These are phyloP conservation scores for Megaleporinus macrocephalus DNA, from an alignment of 2,113 vertebrate species.

Conservation along the genomic window DNA sequence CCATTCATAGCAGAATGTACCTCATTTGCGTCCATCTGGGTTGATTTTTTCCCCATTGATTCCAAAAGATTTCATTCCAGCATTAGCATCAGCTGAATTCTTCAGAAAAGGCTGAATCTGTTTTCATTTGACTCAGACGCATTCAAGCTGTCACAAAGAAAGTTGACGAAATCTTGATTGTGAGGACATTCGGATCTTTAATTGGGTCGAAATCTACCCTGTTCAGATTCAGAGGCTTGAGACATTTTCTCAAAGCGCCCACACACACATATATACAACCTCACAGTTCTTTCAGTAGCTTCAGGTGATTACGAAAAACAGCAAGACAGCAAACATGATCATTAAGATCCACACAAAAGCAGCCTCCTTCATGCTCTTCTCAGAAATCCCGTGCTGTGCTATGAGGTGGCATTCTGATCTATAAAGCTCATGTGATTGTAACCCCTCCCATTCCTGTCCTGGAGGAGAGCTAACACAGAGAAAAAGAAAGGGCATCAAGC, in stretches of 20 bases:
- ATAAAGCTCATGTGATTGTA: constrained; percentile 21
- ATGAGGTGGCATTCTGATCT: constrained; percentile 25
- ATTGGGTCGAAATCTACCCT: constrained; percentile 6
- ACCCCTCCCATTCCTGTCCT: background rate
- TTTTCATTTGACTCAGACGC: background rate
- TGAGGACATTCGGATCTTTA: constrained; percentile 16
- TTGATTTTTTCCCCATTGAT: too few species aligned
- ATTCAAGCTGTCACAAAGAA: constrained; percentile 13
- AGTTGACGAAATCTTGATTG: background rate
- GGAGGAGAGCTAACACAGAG: constrained; percentile 17
- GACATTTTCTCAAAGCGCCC: background rate
- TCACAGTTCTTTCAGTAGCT: background rate
- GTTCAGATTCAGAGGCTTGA: background rate
- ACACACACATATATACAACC: background rate
- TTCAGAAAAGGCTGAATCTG: background rate
- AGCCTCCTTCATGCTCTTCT: too few species aligned
- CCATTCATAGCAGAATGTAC: too few species aligned
- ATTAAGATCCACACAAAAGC: too few species aligned
- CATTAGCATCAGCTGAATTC: too few species aligned
- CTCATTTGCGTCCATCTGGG: too few species aligned
- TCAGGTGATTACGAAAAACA: constrained; percentile 18
- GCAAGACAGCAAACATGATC: too few species aligned
- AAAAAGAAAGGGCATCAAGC: constrained; percentile 2
- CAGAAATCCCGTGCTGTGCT: too few species aligned
- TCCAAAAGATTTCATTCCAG: too few species aligned